phyloP scores from a whole-genome alignment of 2,797 vertebrate genomes.

The Pitangus sulphuratus region DNA sequence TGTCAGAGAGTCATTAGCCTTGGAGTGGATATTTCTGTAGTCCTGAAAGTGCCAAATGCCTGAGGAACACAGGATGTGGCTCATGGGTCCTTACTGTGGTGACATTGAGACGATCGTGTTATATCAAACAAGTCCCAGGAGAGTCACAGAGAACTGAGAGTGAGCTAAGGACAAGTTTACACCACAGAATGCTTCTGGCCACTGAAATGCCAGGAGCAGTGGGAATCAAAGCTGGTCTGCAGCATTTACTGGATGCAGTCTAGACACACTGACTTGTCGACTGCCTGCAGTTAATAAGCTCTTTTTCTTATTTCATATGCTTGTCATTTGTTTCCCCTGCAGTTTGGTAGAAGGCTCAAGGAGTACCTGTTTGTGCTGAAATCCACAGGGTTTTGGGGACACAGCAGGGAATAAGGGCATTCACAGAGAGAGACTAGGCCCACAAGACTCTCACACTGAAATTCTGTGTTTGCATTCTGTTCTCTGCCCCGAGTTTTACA shows the following conservation, averaged over 20 bases:
- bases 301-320: not conserved
- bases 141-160: not conserved
- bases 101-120: not conserved
- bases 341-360: not conserved
- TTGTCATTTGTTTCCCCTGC: not conserved
- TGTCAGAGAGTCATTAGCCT: not conserved
- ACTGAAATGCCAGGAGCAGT: constrained; percentile 7
- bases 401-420: not conserved
- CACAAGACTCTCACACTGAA: not conserved
- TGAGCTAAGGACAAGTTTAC: not conserved
- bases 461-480: not conserved
- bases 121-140: not conserved
- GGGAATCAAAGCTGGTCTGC: constrained; percentile 7
- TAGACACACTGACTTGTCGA: not conserved
- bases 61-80: constrained; percentile 13
- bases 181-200: not conserved
- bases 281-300: not conserved
- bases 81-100: not conserved
- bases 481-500: not conserved
- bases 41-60: not conserved
- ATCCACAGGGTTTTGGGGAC: not conserved
- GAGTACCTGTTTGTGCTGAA: not conserved
- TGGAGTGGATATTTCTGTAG: not conserved
- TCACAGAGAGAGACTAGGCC: not conserved
- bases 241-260: not conserved